These are phyloP conservation scores for Periplaneta americana DNA, from an alignment of 1,140 invertebrate species.

Conservation along the genomic window DNA sequence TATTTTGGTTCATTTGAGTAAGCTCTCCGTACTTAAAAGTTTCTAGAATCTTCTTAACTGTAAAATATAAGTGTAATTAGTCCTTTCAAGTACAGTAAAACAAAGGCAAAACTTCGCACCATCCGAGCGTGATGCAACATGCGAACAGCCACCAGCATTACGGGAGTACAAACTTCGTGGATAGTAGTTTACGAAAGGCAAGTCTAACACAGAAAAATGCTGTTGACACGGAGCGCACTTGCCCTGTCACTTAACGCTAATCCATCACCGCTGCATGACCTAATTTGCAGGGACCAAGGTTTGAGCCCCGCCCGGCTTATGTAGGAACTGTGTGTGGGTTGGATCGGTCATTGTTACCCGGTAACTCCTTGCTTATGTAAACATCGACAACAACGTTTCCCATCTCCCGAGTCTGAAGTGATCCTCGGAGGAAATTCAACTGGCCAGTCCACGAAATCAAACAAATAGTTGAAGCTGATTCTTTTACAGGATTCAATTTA, in stretches of 20 bases:
- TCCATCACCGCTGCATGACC: neutral
- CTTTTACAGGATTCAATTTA: no score
- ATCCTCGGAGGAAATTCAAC: neutral
- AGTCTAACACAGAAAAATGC: neutral
- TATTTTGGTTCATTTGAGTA: no score
- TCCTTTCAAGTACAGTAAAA: no score
- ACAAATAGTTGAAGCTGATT: neutral
- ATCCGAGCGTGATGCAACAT: no score
- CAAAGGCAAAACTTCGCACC: no score
- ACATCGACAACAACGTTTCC: neutral
- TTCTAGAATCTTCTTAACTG: no score
- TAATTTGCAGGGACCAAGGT: neutral
- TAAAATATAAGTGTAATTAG: no score
- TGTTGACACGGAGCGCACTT: neutral
- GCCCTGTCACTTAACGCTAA: neutral
- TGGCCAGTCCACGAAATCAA: neutral
- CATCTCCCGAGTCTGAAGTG: neutral
- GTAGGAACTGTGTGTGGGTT: neutral
- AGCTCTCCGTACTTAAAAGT: no score
- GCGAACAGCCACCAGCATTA: no score
- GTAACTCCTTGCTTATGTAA: neutral
- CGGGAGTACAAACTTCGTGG: no score
- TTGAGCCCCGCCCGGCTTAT: neutral
- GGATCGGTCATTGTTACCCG: neutral
- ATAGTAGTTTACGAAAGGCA: no score